Conservation (phyloP, 2,797 vertebrate genomes). For the Menidia menidia region DNA sequence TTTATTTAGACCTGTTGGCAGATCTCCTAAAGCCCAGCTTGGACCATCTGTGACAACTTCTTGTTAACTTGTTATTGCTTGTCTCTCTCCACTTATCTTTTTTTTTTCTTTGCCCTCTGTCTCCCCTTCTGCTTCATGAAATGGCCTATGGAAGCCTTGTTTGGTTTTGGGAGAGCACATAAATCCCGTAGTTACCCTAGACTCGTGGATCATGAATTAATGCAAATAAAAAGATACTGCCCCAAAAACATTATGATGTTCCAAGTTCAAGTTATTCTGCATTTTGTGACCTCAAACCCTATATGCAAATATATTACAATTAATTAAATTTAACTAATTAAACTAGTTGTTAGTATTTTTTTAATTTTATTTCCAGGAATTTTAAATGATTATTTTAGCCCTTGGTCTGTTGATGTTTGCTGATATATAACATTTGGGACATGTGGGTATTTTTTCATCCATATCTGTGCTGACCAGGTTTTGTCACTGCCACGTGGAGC, state of each 20-base stretch:
- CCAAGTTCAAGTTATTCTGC: background rate
- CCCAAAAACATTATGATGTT: slow-evolving; percentile 31
- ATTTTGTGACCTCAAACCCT: background rate
- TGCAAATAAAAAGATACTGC: slow-evolving; percentile 28
- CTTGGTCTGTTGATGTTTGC: too few relatives aligned
- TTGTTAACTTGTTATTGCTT: slow-evolving; percentile 62
- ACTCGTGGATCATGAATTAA: slow-evolving; percentile 39
- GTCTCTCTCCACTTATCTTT: slow-evolving; percentile 14
- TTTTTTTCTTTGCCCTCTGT: slow-evolving; percentile 2
- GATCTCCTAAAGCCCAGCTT: slow-evolving; percentile 51
- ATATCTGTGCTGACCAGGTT: too few relatives aligned
- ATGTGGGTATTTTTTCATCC: too few relatives aligned
- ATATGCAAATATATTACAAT: background rate
- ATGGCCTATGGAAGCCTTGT: slow-evolving; percentile 32
- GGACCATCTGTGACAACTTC: slow-evolving; percentile 51
- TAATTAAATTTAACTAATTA: too few relatives aligned
- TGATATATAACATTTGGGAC: too few relatives aligned
- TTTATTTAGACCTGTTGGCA: slow-evolving; percentile 63
- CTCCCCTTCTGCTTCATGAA: slow-evolving; percentile 40
- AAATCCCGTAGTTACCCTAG: slow-evolving; percentile 49
- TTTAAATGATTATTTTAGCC: too few relatives aligned
- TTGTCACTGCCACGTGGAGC: too few relatives aligned
- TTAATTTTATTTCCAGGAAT: too few relatives aligned
- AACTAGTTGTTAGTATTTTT: too few relatives aligned
- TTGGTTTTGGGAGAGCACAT: slow-evolving; percentile 44